These are phyloP conservation scores for Arbacia lixula DNA, from an alignment of 53 echinoderm and acorn worm species.

Conservation along the genomic window DNA sequence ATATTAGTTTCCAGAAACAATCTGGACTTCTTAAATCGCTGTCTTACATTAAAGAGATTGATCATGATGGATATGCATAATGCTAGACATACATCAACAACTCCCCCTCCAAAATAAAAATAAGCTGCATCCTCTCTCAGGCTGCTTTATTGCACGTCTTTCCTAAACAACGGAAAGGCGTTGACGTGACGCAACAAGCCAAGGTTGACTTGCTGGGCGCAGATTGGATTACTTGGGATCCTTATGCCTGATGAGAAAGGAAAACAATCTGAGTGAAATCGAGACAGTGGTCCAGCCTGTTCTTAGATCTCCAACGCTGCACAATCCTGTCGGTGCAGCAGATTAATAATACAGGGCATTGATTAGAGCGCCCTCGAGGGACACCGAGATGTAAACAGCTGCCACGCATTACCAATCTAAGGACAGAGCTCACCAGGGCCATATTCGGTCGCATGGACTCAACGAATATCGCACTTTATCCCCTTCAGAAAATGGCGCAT, in stretches of 20 bases:
- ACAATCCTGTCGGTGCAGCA: too few relatives aligned
- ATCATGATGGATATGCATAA: too few relatives aligned
- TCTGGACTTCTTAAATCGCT: too few relatives aligned
- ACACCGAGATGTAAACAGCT: not conserved
- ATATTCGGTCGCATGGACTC: too few relatives aligned
- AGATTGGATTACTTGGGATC: constrained; percentile 17
- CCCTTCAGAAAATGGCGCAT: too few relatives aligned
- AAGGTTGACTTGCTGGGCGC: not conserved
- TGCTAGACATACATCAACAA: too few relatives aligned
- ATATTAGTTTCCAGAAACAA: too few relatives aligned
- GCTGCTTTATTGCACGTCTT: constrained; percentile 17
- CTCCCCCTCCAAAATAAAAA: not conserved
- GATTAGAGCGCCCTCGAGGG: not conserved
- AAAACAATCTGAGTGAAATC: constrained; percentile 35
- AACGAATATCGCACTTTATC: too few relatives aligned
- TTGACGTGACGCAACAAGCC: constrained; percentile 23
- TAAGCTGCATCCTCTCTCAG: not conserved
- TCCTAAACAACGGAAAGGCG: constrained; percentile 14
- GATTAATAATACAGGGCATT: constrained; percentile 8
- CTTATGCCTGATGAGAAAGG: constrained; percentile 28
- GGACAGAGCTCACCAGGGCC: too few relatives aligned
- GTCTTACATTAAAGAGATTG: too few relatives aligned
- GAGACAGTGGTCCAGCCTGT: too few relatives aligned
- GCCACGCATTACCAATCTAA: too few relatives aligned
- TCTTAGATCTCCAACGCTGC: constrained; percentile 37